Percentiles rank a stretch among this genome's conserved stretches.
Conservation (phyloP, 1,140 invertebrate genomes). For the Leptoteleia sp. region DNA sequence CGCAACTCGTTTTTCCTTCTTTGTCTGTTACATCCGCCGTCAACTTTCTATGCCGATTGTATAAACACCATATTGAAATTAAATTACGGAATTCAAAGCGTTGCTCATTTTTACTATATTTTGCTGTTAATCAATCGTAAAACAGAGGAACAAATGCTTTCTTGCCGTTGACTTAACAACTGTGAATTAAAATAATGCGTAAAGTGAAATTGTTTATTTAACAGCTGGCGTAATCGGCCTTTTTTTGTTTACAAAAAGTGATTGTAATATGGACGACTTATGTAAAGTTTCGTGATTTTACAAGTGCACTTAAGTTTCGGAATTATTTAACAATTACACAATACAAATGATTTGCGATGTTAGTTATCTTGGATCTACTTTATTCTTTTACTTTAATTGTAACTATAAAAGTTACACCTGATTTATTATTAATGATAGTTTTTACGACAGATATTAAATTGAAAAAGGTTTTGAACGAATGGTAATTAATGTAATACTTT, state of each 20-base stretch:
- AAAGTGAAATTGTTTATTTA: slow-evolving; percentile 31
- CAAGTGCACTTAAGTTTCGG: neutral
- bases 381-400: neutral
- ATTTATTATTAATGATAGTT: too few species aligned
- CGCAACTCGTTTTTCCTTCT: slow-evolving; percentile 57
- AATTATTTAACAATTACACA: slow-evolving; percentile 1
- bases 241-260: slow-evolving; percentile 12
- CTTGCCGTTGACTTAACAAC: neutral
- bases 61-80: slow-evolving; percentile 47
- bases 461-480: too few species aligned
- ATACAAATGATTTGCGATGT: neutral
- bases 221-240: neutral
- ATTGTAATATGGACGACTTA: slow-evolving; percentile 14
- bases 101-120: slow-evolving; percentile 3
- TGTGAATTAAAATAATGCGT: neutral
- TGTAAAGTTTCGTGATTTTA: slow-evolving; percentile 32
- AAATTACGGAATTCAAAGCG: slow-evolving; percentile 25
- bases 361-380: neutral
- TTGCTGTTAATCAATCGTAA: slow-evolving; percentile 1
- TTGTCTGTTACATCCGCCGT: slow-evolving; percentile 59
- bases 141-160: neutral
- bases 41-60: slow-evolving; percentile 56
- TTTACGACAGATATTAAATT: neutral
- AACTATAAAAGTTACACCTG: too few species aligned
- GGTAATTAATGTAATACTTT: too few species aligned